These are phyloP conservation scores for Lasioglossum lativentre DNA, from an alignment of 2,888 invertebrate genomes.

Conservation along the genomic window DNA sequence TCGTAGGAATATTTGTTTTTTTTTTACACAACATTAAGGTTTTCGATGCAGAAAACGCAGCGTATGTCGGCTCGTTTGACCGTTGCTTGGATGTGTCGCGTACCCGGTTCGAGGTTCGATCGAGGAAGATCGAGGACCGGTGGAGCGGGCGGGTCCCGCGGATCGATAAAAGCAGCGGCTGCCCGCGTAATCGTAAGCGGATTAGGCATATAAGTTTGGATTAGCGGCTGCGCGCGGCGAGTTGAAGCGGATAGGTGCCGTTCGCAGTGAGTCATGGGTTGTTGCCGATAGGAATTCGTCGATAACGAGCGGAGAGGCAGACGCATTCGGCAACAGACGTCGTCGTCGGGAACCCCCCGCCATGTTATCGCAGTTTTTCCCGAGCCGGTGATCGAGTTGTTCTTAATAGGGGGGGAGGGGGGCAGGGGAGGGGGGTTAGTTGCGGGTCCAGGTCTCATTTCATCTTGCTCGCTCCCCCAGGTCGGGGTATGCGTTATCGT, in stretches of 20 bases:
- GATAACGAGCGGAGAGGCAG: conserved; percentile 53
- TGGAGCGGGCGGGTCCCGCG: conserved; percentile 32
- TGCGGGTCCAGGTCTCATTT: not conserved
- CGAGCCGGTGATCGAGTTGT: conserved; percentile 30
- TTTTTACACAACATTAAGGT: no score
- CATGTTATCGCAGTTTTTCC: conserved; percentile 50
- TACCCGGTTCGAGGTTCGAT: no score
- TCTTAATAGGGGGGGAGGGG: not conserved
- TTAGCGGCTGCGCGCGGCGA: conserved; percentile 56
- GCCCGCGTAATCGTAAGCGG: conserved; percentile 65
- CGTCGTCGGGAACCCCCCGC: not conserved
- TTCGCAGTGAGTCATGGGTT: conserved; percentile 55
- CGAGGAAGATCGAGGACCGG: conserved; percentile 17
- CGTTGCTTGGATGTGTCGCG: no score
- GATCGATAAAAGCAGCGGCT: conserved; percentile 55
- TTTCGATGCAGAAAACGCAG: not conserved
- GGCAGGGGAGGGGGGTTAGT: not conserved
- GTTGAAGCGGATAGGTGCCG: conserved; percentile 26
- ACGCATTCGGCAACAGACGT: conserved; percentile 41
- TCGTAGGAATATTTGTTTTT: no score
- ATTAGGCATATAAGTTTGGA: conserved; percentile 71
- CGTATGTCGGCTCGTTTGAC: not conserved
- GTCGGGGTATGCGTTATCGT: conserved; percentile 22
- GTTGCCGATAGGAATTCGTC: conserved; percentile 55
- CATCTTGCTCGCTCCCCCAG: not conserved